Evolutionary conservation across 2,797 vertebrate species (phyloP), one percentile per base, ranked within the genome.

Genomic region (Xyrichtys novacula): DNA sequence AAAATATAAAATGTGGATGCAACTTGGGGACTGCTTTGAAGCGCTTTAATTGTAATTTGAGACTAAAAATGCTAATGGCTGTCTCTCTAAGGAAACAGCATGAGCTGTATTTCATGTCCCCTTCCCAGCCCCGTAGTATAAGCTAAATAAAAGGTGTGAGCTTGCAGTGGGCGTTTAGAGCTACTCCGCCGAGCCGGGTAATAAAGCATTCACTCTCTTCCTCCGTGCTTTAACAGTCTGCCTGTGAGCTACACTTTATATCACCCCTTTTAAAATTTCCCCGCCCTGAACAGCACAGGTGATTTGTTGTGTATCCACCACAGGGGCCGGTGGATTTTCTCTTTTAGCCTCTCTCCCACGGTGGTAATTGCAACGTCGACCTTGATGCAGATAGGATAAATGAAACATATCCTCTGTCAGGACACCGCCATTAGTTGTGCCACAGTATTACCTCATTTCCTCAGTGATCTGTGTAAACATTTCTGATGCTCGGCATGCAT

Each of bases 331-430:
- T n/a, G 71, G 67, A 84, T 87, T 89, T 84, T 84, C 76, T 78
- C 74, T 81, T 87, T 84, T 77, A 80, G 82, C 66, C 40, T 79
- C 74, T 74, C 64, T 46, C 59, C 67, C n/a, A 29, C 80, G 25
- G 20, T 50, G 65, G 84, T 91, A 91, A 91, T 91, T 88, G 81
- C 87, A 59, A 71, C 34, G 68, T 65, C 84, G 87, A 92, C 91
- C 91, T 92, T 91, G 91, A 92, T 87, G 85, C 80, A 86, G 80
- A 92, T 83, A 75, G 86, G 85, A 87, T 89, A 90, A 88, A 91
- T 89, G 82, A 88, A 90, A 92, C 81, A 90, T 86, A 84, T 88
- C 81, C 80, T 83, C 88, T 86, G 85, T 90, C 86, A 85, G 84
- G 80, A 83, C 80, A 80, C 39, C 9, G 74, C 87, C 75, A 89